Conservation (phyloP, 1,140 invertebrate genomes). For the Cardiocondyla obscurior region DNA sequence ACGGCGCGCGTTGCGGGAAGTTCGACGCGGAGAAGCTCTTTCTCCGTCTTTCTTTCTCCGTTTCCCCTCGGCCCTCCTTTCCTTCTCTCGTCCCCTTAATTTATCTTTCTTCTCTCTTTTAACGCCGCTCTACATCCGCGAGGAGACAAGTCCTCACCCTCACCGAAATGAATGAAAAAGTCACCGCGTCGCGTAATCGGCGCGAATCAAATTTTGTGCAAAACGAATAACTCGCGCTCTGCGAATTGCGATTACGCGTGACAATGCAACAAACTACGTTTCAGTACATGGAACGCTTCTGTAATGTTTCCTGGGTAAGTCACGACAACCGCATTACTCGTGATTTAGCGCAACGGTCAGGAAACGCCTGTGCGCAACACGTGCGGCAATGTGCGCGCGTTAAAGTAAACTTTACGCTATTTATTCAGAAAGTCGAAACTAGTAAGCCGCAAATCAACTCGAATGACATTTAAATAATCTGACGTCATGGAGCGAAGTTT, state of each 20-base stretch:
- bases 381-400: constrained; percentile 15
- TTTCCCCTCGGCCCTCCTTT: not conserved
- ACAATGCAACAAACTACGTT: constrained; percentile 21
- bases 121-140: not conserved
- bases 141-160: not conserved
- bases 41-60: no score
- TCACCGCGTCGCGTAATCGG: not conserved
- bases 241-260: not conserved
- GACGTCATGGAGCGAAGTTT: not conserved
- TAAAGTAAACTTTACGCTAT: constrained; percentile 43
- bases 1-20: constrained; percentile 42
- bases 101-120: not conserved
- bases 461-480: constrained; percentile 17
- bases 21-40: constrained; percentile 19
- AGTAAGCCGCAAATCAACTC: constrained; percentile 24
- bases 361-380: constrained; percentile 31
- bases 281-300: constrained; percentile 19
- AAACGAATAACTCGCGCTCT: not conserved
- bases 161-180: not conserved
- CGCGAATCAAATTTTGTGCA: constrained; percentile 27
- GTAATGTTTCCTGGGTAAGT: constrained; percentile 38
- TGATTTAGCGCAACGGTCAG: constrained; percentile 49
- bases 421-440: constrained; percentile 10
- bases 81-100: not conserved
- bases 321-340: constrained; percentile 43